Conservation (phyloP, 2,888 invertebrate genomes). For the Xestobium rufovillosum region DNA sequence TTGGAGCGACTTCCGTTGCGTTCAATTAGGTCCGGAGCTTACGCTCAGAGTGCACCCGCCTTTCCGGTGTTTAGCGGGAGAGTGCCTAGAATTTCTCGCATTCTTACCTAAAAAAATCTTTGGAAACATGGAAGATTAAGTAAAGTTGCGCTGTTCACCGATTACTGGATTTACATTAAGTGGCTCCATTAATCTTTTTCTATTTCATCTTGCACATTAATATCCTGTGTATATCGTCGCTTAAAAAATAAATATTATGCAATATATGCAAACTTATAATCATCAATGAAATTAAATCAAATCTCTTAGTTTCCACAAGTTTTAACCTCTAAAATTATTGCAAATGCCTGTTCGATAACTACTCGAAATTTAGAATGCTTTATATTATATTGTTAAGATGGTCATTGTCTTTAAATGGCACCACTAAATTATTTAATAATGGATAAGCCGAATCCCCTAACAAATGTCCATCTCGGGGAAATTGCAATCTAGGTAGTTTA, state of each 20-base stretch:
- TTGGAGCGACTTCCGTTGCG: no score
- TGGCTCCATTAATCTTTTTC: slow-evolving; percentile 7
- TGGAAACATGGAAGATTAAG: no score
- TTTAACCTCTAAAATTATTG: slow-evolving; percentile 27
- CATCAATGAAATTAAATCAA: slow-evolving; percentile 13
- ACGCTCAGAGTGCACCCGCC: no score
- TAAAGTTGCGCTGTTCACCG: slow-evolving; percentile 3
- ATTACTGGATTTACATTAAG: slow-evolving; percentile 5
- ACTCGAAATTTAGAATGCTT: slow-evolving; percentile 25
- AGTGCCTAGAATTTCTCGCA: no score
- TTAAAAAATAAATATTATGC: slow-evolving; percentile 6
- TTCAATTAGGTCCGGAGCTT: no score
- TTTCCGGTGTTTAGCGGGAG: no score
- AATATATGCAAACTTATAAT: slow-evolving; percentile 17
- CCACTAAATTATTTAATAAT: slow-evolving; percentile 20
- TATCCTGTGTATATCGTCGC: slow-evolving; percentile 5
- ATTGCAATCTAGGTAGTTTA: slow-evolving; percentile 7
- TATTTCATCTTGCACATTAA: slow-evolving; percentile 7
- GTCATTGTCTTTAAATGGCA: slow-evolving; percentile 30
- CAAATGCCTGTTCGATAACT: slow-evolving; percentile 29
- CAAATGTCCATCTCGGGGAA: slow-evolving; percentile 14
- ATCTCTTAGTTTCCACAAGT: slow-evolving; percentile 21
- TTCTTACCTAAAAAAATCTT: no score
- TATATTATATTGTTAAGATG: slow-evolving; percentile 24
- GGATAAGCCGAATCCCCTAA: slow-evolving; percentile 30